A percentile compares a stretch with the other conserved stretches of the same genome.
Evolutionary conservation across 2,797 vertebrate species (phyloP).

Genomic region (Hypotaenidia philippensis): DNA sequence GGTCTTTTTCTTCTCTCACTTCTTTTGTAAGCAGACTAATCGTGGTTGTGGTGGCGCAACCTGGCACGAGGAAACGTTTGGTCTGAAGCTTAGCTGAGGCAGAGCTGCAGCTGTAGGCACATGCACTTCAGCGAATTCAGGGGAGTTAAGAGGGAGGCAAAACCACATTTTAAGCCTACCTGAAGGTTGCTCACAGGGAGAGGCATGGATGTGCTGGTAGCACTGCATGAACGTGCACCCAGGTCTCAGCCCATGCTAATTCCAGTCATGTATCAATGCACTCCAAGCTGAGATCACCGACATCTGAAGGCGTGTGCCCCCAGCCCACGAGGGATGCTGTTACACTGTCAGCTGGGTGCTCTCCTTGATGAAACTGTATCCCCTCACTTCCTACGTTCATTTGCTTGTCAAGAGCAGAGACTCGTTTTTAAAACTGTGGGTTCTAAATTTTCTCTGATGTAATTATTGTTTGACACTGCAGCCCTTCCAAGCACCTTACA

Average conservation of each 20-base stretch:
- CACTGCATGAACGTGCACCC: not conserved
- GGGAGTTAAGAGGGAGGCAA: not conserved
- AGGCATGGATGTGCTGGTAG: not conserved
- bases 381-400: conserved; percentile 38
- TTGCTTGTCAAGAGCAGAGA: conserved; percentile 46
- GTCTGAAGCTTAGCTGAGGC: not conserved
- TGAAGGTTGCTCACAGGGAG: not conserved
- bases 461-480: conserved; percentile 72
- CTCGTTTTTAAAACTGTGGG: conserved; percentile 40
- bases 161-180: not conserved
- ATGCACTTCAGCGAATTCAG: not conserved
- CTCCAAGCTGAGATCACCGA: not conserved
- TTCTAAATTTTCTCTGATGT: conserved; percentile 69
- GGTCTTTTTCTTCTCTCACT: not conserved
- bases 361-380: not conserved
- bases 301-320: not conserved
- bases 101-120: not conserved
- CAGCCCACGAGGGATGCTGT: not conserved
- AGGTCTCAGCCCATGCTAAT: not conserved
- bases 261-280: not conserved
- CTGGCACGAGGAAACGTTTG: not conserved
- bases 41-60: not conserved
- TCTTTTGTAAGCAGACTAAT: fast-evolving
- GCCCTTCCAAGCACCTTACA: conserved; percentile 52
- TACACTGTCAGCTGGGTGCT: not conserved